A percentile compares a stretch with the other conserved stretches of the same genome.
Conservation (phyloP, 2,888 invertebrate species). For the Ophion ventricosus region DNA sequence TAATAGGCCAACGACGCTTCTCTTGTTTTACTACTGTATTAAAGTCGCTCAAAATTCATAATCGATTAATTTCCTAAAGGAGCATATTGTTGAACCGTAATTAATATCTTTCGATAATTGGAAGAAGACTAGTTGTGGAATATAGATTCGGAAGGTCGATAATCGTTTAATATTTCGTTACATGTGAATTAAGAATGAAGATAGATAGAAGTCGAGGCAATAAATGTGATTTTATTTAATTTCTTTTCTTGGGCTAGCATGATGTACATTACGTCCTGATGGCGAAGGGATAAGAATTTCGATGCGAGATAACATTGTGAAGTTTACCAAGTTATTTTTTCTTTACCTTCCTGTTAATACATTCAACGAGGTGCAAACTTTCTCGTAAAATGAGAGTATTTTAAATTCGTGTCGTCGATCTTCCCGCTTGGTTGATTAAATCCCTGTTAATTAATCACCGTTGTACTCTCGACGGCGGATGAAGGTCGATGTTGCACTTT, state of each 20-base stretch:
- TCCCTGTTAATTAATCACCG: conserved; percentile 44
- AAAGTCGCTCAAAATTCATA: too few relatives aligned
- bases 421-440: conserved; percentile 48
- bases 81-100: too few relatives aligned
- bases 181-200: neutral
- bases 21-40: too few relatives aligned
- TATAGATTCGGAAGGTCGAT: neutral
- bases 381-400: conserved; percentile 29
- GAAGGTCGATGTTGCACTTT: conserved; percentile 31
- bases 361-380: conserved; percentile 14
- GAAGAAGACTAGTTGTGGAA: too few relatives aligned
- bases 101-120: too few relatives aligned
- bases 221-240: neutral
- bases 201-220: neutral
- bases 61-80: too few relatives aligned
- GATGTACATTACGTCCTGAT: neutral
- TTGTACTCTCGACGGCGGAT: neutral
- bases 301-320: neutral
- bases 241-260: neutral
- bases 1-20: too few relatives aligned
- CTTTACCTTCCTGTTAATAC: neutral
- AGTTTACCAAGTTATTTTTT: conserved; percentile 1
- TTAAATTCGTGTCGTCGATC: conserved; percentile 35
- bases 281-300: neutral
- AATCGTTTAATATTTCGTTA: neutral